Base-by-base conservation (phyloP, 1,140 invertebrate species). In the Drosophila persimilis region DNA sequence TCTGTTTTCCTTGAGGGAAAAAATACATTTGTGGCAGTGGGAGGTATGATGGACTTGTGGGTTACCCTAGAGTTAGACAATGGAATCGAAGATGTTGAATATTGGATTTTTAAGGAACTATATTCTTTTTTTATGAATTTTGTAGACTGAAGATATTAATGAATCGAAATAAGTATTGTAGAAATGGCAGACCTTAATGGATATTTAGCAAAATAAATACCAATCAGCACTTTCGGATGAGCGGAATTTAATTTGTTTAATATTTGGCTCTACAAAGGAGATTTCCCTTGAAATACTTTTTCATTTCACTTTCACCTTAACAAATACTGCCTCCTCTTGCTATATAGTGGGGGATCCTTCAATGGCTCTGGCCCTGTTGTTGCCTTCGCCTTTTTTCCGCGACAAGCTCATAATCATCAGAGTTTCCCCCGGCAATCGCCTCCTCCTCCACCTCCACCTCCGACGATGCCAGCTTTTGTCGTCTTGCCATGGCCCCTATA, bases 361-460 rank as follows among this genome's bases (percentile, higher is more conserved):
- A 55, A 47, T 67, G 63, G 35, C 51, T 55, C 17, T 20, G 63
- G 17, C 17, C 41, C 35, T 47, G 43, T 72, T 50, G 51, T 72
- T 61, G 17, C n/a, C 26, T 71, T 61, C 31, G 48, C 24, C 46
- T 44, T 24, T 54, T 50, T 71, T 47, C 39, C 66, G 47, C 69
- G 59, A 73, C 69, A 73, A 29, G 17, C 69, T 66, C 66, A 76
- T 71, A 71, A 81, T 73, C 66, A 78, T 63, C 66, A 26, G 48
- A 48, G 22, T 50, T 56, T 62, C 17, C 47, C 43, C 58, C 46
- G 26, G 7, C 39, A 47, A 52, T 47, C 22, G 8, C 53, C 26
- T 26, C 39, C 46, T 17, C n/a, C 31, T 56, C 17, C n/a, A n/a
- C n/a, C 47, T 47, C 48, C 31, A 31, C 31, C 31, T 35, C 35